Evolutionary conservation across 2,113 vertebrate species (phyloP).

Genomic region (Onychostruthus taczanowskii): DNA sequence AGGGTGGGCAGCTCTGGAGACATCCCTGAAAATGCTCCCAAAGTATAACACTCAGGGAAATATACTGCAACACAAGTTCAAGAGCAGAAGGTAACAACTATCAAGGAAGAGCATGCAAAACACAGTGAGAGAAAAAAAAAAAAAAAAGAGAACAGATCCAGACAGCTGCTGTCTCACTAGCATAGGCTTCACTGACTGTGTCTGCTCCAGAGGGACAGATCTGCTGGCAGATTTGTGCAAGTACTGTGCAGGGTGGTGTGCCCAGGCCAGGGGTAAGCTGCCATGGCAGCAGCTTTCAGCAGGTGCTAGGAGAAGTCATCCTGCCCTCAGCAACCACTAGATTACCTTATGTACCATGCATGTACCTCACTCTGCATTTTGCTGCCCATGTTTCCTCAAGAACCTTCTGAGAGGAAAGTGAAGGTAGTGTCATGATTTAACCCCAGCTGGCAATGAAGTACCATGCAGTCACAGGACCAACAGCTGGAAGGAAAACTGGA

Average conservation of each 20-base stretch:
- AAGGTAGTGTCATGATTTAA: neutral
- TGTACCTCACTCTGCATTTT: neutral
- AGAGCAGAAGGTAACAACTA: neutral
- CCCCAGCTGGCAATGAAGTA: neutral
- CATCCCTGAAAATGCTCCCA: neutral
- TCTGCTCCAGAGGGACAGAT: neutral
- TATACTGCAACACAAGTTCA: neutral
- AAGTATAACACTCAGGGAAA: neutral
- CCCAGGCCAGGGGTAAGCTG: rapidly evolving
- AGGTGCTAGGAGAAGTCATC: neutral
- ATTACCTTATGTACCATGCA: neutral
- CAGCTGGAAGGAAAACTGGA: neutral
- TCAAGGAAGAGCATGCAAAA: neutral
- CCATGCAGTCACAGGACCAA: neutral
- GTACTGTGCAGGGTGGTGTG: neutral
- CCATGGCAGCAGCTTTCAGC: neutral
- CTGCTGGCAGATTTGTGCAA: neutral
- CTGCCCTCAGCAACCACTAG: neutral
- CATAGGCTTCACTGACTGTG: rapidly evolving
- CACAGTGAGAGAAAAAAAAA: rapidly evolving
- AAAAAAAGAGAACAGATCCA: neutral
- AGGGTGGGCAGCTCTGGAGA: neutral
- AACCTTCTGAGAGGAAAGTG: neutral
- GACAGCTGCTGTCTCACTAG: neutral
- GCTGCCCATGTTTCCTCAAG: neutral